Evolutionary conservation across 2,888 invertebrate genomes (phyloP).

Genomic region (Lysandra coridon): DNA sequence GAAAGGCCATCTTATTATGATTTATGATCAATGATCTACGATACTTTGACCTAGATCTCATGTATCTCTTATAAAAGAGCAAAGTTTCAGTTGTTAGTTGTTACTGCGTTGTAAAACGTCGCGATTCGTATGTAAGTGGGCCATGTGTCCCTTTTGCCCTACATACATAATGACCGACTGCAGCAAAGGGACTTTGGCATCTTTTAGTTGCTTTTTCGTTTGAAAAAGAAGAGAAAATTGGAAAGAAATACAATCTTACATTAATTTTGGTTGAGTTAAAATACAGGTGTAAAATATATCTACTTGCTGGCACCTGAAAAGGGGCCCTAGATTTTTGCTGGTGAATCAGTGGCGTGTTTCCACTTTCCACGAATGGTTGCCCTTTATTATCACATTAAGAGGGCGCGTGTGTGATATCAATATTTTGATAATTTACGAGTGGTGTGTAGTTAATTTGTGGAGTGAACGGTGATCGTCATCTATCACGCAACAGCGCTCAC

Average conservation of each 20-base stretch:
- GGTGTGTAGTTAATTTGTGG: slow-evolving; percentile 5
- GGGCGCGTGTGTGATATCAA: slow-evolving; percentile 1
- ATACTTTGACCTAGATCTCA: neutral
- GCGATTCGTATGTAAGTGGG: neutral
- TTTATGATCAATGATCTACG: neutral
- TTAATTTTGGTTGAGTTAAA: too few relatives aligned
- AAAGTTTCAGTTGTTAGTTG: neutral
- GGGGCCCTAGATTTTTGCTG: neutral
- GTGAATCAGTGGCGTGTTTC: neutral
- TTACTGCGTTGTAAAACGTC: neutral
- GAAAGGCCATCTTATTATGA: too few relatives aligned
- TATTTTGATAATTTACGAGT: neutral
- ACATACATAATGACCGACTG: slow-evolving; percentile 11
- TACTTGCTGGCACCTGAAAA: too few relatives aligned
- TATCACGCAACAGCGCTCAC: slow-evolving; percentile 12
- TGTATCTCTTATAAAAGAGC: neutral
- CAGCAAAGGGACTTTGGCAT: neutral
- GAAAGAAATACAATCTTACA: too few relatives aligned
- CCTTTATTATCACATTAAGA: neutral
- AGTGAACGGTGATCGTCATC: neutral
- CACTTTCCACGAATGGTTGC: neutral
- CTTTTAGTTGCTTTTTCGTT: neutral
- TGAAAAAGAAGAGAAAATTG: too few relatives aligned
- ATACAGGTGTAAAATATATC: too few relatives aligned
- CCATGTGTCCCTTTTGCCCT: neutral